These are phyloP conservation scores for Galbula dea DNA, from an alignment of 2,113 vertebrate genomes.

Conservation along the genomic window DNA sequence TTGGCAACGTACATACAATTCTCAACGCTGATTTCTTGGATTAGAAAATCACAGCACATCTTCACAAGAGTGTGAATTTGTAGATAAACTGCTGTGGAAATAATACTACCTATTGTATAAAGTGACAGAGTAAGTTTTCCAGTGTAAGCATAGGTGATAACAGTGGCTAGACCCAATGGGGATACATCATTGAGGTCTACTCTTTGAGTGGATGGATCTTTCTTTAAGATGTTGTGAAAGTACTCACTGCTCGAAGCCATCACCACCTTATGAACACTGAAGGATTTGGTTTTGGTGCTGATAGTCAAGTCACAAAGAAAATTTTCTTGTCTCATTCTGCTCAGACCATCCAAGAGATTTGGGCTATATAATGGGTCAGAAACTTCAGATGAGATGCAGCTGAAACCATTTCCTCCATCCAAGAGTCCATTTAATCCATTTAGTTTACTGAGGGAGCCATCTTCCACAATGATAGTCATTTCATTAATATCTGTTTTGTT, in stretches of 20 bases:
- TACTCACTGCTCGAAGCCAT: constrained; percentile 97
- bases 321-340: constrained; percentile 90
- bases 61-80: constrained; percentile 93
- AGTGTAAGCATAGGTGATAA: constrained; percentile 94
- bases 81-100: constrained; percentile 89
- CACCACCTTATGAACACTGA: constrained; percentile 92
- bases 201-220: constrained; percentile 85
- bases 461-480: constrained; percentile 91
- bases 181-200: constrained; percentile 93
- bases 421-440: constrained; percentile 89
- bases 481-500: constrained; percentile 91
- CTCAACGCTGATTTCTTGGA: constrained; percentile 92
- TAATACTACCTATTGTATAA: constrained; percentile 93
- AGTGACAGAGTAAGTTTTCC: constrained; percentile 95
- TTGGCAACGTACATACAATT: constrained; percentile 97
- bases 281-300: constrained; percentile 93
- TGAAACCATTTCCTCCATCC: constrained; percentile 93
- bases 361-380: constrained; percentile 87
- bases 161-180: constrained; percentile 88
- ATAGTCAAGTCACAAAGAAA: constrained; percentile 96
- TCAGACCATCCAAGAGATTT: constrained; percentile 91
- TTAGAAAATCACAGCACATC: constrained; percentile 97
- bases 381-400: constrained; percentile 93
- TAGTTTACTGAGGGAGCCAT: constrained; percentile 88
- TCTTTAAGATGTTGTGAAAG: constrained; percentile 90